Evolutionary conservation across 2,797 vertebrate genomes (phyloP).

Genomic region (Phalanger gymnotis): DNA sequence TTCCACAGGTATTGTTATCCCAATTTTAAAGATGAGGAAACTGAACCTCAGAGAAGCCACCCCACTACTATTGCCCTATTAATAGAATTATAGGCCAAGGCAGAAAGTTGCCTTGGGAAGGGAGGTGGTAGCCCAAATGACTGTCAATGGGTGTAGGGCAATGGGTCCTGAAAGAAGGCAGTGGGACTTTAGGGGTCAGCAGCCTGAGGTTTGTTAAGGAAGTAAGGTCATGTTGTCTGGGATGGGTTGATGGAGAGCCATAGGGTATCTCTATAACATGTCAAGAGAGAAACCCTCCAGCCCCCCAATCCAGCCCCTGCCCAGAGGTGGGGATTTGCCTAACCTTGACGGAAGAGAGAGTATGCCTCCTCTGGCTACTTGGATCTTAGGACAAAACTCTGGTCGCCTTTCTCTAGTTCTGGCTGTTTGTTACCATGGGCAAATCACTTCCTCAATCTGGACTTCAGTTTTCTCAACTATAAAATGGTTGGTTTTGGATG

Average conservation of each 20-base stretch:
- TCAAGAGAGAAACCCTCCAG: neutral
- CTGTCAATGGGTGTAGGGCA: neutral
- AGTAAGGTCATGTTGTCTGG: neutral
- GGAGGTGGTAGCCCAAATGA: neutral
- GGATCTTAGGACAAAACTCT: neutral
- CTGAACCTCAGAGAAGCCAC: neutral
- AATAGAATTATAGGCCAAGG: neutral
- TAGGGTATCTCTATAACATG: neutral
- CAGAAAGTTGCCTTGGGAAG: neutral
- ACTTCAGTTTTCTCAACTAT: neutral
- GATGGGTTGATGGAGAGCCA: neutral
- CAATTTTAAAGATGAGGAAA: neutral
- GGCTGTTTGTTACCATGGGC: neutral
- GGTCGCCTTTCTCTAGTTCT: neutral
- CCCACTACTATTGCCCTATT: neutral
- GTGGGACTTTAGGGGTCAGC: neutral
- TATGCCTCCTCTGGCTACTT: neutral
- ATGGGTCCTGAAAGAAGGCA: neutral
- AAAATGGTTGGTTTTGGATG: neutral
- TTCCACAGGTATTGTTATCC: neutral
- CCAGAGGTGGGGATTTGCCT: neutral
- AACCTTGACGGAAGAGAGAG: neutral
- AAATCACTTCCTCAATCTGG: neutral
- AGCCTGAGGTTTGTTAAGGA: neutral
- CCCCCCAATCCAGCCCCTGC: neutral